These are phyloP conservation scores for Parauchenoglanis ngamensis DNA, from an alignment of 2,797 vertebrate species.

Conservation along the genomic window DNA sequence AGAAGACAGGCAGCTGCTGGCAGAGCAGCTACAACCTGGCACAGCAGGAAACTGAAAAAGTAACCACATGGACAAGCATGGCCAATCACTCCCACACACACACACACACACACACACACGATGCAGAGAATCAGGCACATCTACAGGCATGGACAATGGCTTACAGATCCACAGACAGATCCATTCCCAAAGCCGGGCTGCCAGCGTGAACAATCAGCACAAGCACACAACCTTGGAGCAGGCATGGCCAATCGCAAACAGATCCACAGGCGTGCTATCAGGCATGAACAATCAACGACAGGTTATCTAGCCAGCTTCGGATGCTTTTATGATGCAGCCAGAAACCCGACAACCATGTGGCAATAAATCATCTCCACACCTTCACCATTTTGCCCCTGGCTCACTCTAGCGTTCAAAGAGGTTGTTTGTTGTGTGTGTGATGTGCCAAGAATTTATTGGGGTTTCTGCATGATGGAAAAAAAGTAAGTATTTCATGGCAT, in stretches of 20 bases:
- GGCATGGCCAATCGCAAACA: constrained; percentile 52
- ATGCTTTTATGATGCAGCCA: constrained; percentile 32
- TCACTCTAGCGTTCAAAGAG: neutral
- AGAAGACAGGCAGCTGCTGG: constrained; percentile 50
- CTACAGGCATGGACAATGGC: constrained; percentile 62
- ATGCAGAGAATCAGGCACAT: constrained; percentile 44
- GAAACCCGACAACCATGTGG: constrained; percentile 25
- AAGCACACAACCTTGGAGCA: constrained; percentile 24
- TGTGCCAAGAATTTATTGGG: neutral
- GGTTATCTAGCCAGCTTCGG: constrained; percentile 28
- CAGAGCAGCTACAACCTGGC: constrained; percentile 54
- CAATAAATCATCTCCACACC: constrained; percentile 47
- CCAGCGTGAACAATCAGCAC: constrained; percentile 46
- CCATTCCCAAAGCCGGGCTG: constrained; percentile 43
- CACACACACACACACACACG: constrained; percentile 38
- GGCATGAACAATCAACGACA: constrained; percentile 51
- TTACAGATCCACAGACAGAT: constrained; percentile 62
- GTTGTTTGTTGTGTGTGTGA: constrained; percentile 14
- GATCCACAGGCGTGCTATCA: constrained; percentile 45
- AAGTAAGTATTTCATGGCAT: neutral
- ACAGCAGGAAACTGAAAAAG: constrained; percentile 65
- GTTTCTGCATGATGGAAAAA: neutral
- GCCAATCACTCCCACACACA: constrained; percentile 58
- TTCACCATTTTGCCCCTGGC: constrained; percentile 19
- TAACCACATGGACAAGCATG: constrained; percentile 68